phyloP scores from a whole-genome alignment of 2,888 invertebrate species.

The Oasisia sp. region DNA sequence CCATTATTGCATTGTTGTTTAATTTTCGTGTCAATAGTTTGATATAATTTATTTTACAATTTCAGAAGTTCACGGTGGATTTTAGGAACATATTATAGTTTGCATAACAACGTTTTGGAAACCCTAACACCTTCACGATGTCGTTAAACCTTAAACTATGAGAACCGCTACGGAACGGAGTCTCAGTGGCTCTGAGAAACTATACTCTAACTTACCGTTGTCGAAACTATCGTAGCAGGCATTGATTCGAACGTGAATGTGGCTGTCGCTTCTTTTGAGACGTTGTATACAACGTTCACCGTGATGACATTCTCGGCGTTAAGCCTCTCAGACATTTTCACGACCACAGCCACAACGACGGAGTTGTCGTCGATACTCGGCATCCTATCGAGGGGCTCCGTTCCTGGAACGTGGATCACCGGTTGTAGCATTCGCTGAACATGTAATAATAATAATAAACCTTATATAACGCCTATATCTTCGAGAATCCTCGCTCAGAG shows the following conservation, averaged over 20 bases:
- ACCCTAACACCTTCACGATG: background rate
- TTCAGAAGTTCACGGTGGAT: too few species aligned
- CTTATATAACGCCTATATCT: too few species aligned
- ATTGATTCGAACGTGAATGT: background rate
- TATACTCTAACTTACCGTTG: background rate
- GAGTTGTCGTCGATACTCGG: constrained; percentile 30
- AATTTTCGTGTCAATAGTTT: too few species aligned
- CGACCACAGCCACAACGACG: constrained; percentile 28
- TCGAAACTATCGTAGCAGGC: background rate
- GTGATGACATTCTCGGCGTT: background rate
- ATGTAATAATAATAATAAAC: too few species aligned
- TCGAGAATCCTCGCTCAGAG: too few species aligned
- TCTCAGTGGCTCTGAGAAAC: background rate
- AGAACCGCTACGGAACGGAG: background rate
- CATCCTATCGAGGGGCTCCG: constrained; percentile 18
- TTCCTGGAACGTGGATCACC: background rate
- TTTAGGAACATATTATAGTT: background rate
- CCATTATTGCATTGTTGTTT: too few species aligned
- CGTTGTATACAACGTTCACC: background rate
- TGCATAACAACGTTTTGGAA: background rate
- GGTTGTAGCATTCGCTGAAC: background rate
- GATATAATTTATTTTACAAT: too few species aligned
- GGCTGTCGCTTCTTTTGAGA: background rate
- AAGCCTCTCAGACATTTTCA: constrained; percentile 12
- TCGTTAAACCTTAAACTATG: background rate